These are phyloP conservation scores for Papilio elwesi DNA, from an alignment of 2,888 invertebrate genomes.

Conservation along the genomic window DNA sequence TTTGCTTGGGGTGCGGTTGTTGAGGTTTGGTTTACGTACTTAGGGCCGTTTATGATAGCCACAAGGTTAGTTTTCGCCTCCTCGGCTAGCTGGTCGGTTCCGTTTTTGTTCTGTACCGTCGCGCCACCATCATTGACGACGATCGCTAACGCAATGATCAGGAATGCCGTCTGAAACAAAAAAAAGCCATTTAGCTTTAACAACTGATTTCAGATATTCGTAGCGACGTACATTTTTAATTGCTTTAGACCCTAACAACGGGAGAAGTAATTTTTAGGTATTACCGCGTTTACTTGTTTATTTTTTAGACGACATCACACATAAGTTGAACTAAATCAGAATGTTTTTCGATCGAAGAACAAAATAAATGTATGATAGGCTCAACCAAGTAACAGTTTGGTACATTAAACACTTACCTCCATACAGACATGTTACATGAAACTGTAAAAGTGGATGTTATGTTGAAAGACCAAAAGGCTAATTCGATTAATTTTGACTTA, in stretches of 20 bases:
- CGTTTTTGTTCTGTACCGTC: slow-evolving; percentile 61
- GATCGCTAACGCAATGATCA: slow-evolving; percentile 78
- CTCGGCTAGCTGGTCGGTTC: slow-evolving; percentile 70
- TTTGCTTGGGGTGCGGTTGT: slow-evolving; percentile 34
- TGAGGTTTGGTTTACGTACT: slow-evolving; percentile 49
- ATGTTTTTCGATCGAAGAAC: no score
- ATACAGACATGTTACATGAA: no score
- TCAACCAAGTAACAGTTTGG: no score
- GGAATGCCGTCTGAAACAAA: slow-evolving; percentile 75
- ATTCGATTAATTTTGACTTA: no score
- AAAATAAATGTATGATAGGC: no score
- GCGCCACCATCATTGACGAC: slow-evolving; percentile 73
- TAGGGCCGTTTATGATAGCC: slow-evolving; percentile 64
- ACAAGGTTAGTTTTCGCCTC: slow-evolving; percentile 69
- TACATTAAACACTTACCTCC: no score
- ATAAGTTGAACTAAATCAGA: no score
- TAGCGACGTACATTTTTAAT: neutral
- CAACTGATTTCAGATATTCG: no score
- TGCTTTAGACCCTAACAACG: no score
- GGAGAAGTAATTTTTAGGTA: neutral
- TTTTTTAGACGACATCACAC: no score
- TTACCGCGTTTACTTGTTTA: neutral
- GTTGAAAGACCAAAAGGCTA: no score
- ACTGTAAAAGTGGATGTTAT: no score
- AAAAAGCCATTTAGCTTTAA: slow-evolving; percentile 24